phyloP scores from a whole-genome alignment of 1,140 invertebrate species.

The Drosophila bocqueti region DNA sequence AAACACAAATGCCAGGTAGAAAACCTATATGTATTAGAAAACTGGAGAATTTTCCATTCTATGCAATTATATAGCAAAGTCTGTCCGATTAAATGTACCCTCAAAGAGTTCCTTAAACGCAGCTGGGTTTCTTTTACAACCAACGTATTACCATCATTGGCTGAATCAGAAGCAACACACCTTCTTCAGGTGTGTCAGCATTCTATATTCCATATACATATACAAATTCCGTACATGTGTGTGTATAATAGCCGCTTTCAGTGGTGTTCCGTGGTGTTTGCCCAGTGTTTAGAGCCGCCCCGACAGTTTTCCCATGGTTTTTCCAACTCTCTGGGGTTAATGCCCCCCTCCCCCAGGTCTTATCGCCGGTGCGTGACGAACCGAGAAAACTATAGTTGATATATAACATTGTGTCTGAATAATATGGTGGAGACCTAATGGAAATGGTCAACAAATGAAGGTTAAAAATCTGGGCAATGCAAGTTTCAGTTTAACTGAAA shows the following conservation, averaged over 20 bases:
- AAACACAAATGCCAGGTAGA: neutral
- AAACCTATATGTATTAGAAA: neutral
- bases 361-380: conserved; percentile 46
- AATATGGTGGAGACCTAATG: conserved; percentile 3
- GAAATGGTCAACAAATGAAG: conserved; percentile 15
- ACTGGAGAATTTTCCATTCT: neutral
- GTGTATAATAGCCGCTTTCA: conserved; percentile 3
- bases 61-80: neutral
- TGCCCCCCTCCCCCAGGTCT: conserved; percentile 6
- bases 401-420: conserved; percentile 8
- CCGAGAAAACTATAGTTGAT: conserved; percentile 27
- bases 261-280: conserved; percentile 29
- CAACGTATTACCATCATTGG: conserved; percentile 7
- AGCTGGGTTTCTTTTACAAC: conserved; percentile 15
- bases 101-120: conserved; percentile 11
- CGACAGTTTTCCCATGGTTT: conserved; percentile 32
- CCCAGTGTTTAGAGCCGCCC: conserved; percentile 27
- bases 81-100: conserved; percentile 1
- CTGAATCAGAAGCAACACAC: conserved; percentile 37
- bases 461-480: conserved; percentile 15
- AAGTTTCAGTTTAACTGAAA: conserved; percentile 1
- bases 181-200: conserved; percentile 47
- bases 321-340: conserved; percentile 34
- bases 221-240: neutral
- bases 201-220: neutral